Base-by-base conservation (phyloP, 2,888 invertebrate genomes). In the Nasonia oneida region DNA sequence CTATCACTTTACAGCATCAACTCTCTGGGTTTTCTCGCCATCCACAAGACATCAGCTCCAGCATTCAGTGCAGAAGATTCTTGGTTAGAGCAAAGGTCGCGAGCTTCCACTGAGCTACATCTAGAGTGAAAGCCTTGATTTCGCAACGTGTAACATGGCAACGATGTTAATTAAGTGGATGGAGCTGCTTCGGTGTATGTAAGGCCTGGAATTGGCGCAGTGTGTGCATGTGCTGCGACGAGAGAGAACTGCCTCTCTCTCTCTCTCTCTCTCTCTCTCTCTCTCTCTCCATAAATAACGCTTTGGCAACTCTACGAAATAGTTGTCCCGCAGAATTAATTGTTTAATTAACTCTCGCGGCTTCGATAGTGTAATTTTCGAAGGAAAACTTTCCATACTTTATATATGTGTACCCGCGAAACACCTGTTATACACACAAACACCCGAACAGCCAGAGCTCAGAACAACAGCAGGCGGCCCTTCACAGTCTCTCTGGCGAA, bases 161-260 rank as follows among this genome's bases (percentile, higher is more conserved):
- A n/a, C n/a, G 73, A 39, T 73, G 73, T 73, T 73, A 73, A 73
- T 73, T 73, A 73, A 73, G 42, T 73, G 23, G 71, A 10, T 42
- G 42, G n/a, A 33, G 42, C 39, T n/a, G n/a, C 6, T 37, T 18
- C 1, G 4, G 18, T 57, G 5, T 29, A 33, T 29, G 14, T 4
- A 23, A 42, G 42, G n/a, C 10, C 42, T 10, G 71, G 10, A 42
- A 12, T 12, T 42, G 73, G 10, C 6, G 12, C 42, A 42, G 8
- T 42, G 23, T 39, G 12, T n/a, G 73, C 29, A 29, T 29, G 29
- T 29, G 29, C 29, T 0, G 39, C 4, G 42, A 42, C 73, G 42
- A 42, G 42, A 42, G 42, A n/a, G 67, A 67, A 15, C 33, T 67
- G 1, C 29, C 29, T 29, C 29, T 29, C 29, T 29, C 29, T 29